phyloP scores from a whole-genome alignment of 1,140 invertebrate genomes.

The Drosophila subobscura region DNA sequence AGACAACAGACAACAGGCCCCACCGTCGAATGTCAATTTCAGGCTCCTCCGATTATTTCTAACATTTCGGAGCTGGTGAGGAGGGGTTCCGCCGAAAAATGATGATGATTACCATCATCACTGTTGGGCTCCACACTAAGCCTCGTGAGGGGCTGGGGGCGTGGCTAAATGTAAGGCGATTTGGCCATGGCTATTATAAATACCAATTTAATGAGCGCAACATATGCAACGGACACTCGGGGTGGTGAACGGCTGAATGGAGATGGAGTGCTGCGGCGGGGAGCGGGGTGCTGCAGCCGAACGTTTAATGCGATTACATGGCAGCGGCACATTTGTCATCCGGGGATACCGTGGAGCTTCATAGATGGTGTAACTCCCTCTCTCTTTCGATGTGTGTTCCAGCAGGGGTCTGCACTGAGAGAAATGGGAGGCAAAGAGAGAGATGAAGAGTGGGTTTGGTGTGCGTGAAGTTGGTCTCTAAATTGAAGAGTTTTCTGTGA shows the following conservation, averaged over 20 bases:
- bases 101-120: constrained; percentile 74
- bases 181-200: constrained; percentile 74
- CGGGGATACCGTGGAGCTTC: constrained; percentile 1
- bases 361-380: too few species aligned
- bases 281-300: constrained; percentile 37
- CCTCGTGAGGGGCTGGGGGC: constrained; percentile 35
- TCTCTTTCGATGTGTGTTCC: too few species aligned
- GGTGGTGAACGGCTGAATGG: constrained; percentile 1
- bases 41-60: constrained; percentile 54
- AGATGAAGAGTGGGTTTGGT: too few species aligned
- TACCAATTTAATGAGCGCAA: constrained; percentile 81
- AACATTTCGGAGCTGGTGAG: constrained; percentile 1
- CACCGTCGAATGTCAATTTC: constrained; percentile 55
- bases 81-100: constrained; percentile 63
- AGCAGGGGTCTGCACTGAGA: constrained; percentile 31
- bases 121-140: constrained; percentile 48
- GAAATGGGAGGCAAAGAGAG: neutral
- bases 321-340: constrained; percentile 79
- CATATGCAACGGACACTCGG: constrained; percentile 63
- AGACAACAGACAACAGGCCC: neutral
- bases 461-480: too few species aligned
- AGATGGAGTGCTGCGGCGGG: constrained; percentile 15
- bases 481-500: too few species aligned
- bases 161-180: constrained; percentile 76
- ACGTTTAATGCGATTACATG: constrained; percentile 80